A percentile compares a stretch with the other conserved stretches of the same genome.
Evolutionary conservation across 2,113 vertebrate genomes (phyloP).

Genomic region (Clarias batrachus): DNA sequence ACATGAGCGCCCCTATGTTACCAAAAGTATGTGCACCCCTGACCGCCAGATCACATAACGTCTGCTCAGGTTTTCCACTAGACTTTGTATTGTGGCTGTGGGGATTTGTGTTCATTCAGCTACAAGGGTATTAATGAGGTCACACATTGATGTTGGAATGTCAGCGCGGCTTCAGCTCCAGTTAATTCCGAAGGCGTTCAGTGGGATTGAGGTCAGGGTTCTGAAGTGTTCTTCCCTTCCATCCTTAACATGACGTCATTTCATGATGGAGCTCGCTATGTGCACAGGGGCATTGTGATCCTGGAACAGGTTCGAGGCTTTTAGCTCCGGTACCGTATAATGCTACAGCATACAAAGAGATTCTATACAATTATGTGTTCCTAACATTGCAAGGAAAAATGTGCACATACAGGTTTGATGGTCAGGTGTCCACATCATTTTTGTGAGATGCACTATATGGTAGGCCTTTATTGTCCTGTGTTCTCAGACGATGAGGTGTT

Average conservation of each 20-base stretch:
- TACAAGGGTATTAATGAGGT: background rate
- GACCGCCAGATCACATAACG: background rate
- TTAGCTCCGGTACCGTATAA: background rate
- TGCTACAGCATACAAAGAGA: background rate
- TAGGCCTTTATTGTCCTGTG: constrained; percentile 2
- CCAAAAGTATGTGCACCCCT: background rate
- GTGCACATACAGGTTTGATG: background rate
- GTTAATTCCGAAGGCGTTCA: background rate
- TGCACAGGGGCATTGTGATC: background rate
- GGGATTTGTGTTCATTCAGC: background rate
- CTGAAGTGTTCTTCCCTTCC: background rate
- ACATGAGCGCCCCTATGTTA: background rate
- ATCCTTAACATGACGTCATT: background rate
- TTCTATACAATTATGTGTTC: background rate
- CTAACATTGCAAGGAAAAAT: background rate
- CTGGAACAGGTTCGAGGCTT: too few species aligned
- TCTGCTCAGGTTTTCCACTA: background rate
- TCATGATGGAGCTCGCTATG: background rate
- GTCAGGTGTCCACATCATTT: background rate
- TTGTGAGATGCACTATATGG: too few species aligned
- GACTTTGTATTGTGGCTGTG: background rate
- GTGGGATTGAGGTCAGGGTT: background rate
- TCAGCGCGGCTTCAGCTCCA: background rate
- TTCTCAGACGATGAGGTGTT: constrained; percentile 79
- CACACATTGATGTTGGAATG: background rate